These are phyloP conservation scores for Parnassius smintheus DNA, from an alignment of 2,888 invertebrate genomes.

Conservation along the genomic window DNA sequence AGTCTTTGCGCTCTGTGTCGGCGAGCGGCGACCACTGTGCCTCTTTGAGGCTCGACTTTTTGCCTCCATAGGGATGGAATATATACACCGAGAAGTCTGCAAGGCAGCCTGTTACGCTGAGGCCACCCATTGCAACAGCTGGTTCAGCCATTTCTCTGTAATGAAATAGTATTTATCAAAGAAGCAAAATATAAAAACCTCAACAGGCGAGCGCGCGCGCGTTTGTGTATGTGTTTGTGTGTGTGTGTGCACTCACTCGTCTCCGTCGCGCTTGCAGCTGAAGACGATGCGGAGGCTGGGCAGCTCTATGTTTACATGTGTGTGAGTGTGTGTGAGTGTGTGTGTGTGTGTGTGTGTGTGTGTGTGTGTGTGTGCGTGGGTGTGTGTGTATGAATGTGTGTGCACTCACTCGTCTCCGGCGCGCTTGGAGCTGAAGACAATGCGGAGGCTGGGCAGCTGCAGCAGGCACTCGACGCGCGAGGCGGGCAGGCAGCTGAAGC, in stretches of 20 bases:
- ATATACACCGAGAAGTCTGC: conserved; percentile 99
- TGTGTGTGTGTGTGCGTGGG: too few relatives aligned
- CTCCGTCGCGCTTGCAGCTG: too few relatives aligned
- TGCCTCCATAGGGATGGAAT: conserved; percentile 98
- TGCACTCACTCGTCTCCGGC: conserved; percentile 86
- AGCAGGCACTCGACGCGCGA: conserved; percentile 97
- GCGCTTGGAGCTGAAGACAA: conserved; percentile 97
- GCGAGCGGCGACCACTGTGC: conserved; percentile 93
- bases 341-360: background rate
- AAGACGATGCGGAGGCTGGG: too few relatives aligned
- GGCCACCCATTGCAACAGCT: conserved; percentile 88
- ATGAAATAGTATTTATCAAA: too few relatives aligned
- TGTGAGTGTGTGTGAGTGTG: background rate
- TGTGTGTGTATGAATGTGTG: too few relatives aligned
- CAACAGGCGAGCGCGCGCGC: too few relatives aligned
- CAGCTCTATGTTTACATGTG: too few relatives aligned
- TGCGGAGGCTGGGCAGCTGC: conserved; percentile 97
- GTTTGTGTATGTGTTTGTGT: background rate
- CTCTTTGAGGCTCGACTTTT: conserved; percentile 89
- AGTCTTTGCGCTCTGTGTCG: conserved; percentile 96
- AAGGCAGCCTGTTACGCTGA: conserved; percentile 97
- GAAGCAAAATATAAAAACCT: too few relatives aligned
- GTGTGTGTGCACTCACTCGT: background rate
- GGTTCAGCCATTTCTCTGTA: conserved; percentile 79
- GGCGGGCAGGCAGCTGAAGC: conserved; percentile 97